Conservation (phyloP, 2,797 vertebrate species). For the Enteromius thamalakanensis region DNA sequence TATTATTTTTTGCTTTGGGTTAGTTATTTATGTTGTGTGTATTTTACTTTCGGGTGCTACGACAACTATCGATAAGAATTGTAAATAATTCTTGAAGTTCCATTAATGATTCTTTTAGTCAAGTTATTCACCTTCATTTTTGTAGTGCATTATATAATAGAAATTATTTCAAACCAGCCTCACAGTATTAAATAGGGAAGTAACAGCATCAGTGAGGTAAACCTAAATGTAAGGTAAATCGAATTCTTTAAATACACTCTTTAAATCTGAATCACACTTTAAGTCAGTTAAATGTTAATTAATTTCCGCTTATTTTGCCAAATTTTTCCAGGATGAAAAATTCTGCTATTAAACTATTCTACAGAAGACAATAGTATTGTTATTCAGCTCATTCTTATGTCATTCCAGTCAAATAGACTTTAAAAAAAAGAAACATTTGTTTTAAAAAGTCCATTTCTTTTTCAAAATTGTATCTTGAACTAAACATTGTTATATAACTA, state of each 20-base stretch:
- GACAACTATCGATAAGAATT: not conserved
- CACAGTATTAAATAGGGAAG: not conserved
- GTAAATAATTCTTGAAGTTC: not conserved
- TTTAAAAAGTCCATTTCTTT: too few species aligned
- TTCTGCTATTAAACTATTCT: not conserved
- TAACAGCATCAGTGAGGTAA: not conserved
- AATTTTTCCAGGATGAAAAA: not conserved
- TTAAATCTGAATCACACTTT: not conserved
- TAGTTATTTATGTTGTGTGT: not conserved
- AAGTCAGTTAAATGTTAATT: not conserved
- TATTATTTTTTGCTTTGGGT: not conserved
- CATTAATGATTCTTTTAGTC: not conserved
- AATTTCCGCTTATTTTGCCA: not conserved
- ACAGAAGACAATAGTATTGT: not conserved
- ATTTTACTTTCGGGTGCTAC: not conserved
- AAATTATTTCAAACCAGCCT: not conserved
- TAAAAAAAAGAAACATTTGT: not conserved
- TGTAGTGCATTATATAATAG: not conserved
- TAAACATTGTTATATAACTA: not conserved
- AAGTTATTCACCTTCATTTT: not conserved
- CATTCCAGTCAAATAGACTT: too few species aligned
- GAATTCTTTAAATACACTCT: not conserved
- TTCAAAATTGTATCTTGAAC: not conserved
- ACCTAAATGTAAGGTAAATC: not conserved
- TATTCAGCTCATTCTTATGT: too few species aligned